Evolutionary conservation across 2,888 invertebrate genomes (phyloP).

Genomic region (Dione vanillae): DNA sequence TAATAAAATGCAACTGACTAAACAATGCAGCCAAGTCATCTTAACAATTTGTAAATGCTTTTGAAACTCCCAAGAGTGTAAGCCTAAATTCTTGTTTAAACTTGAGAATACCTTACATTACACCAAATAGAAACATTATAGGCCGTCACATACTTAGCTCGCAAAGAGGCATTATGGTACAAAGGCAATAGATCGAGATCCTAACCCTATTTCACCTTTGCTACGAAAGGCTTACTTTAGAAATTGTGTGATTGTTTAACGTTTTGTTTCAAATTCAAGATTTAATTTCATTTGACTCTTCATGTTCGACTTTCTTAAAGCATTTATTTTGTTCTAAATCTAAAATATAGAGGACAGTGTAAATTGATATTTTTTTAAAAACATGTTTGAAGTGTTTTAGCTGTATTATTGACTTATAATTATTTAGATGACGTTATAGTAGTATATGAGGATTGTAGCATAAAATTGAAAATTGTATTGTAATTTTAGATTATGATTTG

Average conservation of each 20-base stretch:
- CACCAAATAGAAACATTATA: constrained; percentile 54
- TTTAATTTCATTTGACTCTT: too few relatives aligned
- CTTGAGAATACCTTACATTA: constrained; percentile 50
- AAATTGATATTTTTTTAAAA: too few relatives aligned
- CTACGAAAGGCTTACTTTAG: neutral
- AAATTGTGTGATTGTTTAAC: neutral
- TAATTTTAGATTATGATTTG: neutral
- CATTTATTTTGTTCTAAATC: too few relatives aligned
- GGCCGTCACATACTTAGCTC: constrained; percentile 60
- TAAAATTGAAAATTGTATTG: neutral
- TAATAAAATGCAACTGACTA: constrained; percentile 21
- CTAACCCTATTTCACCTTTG: constrained; percentile 22
- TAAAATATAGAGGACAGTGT: neutral
- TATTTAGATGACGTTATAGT: too few relatives aligned
- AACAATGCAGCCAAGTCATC: constrained; percentile 14
- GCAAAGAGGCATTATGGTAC: constrained; percentile 54
- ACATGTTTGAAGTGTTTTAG: neutral
- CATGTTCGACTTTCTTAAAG: too few relatives aligned
- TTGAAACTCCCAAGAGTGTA: constrained; percentile 14
- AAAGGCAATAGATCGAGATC: constrained; percentile 54
- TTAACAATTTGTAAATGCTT: constrained; percentile 20
- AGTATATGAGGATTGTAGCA: too few relatives aligned
- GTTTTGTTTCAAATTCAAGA: too few relatives aligned
- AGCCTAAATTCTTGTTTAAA: constrained; percentile 30
- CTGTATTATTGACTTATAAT: neutral